Percentiles rank a stretch among this genome's conserved stretches.
Evolutionary conservation across 53 echinoderm and acorn worm species (phyloP).

Genomic region (Antedon mediterranea): DNA sequence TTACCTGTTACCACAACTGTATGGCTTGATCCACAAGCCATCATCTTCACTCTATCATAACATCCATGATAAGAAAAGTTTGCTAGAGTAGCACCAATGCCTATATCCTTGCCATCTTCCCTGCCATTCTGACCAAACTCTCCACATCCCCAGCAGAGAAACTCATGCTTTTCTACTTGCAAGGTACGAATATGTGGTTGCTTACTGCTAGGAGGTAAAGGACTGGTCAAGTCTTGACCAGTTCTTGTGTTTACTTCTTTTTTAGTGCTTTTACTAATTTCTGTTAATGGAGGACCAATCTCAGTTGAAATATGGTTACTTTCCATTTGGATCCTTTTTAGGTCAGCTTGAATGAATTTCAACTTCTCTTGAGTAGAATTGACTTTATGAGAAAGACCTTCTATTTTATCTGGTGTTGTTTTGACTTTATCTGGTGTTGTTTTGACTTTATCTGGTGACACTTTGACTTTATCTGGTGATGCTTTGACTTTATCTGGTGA

Average conservation of each 20-base stretch:
- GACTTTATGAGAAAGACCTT: too few relatives aligned
- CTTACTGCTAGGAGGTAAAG: background rate
- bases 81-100: background rate
- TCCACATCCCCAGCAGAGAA: conserved; percentile 75
- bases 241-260: background rate
- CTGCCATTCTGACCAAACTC: conserved; percentile 96
- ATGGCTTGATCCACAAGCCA: conserved; percentile 80
- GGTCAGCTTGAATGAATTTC: too few relatives aligned
- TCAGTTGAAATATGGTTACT: too few relatives aligned
- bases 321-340: too few relatives aligned
- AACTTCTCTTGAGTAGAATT: too few relatives aligned
- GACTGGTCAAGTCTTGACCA: background rate
- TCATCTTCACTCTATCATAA: conserved; percentile 19
- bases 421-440: too few relatives aligned
- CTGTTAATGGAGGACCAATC: too few relatives aligned
- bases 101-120: conserved; percentile 13
- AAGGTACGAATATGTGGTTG: background rate
- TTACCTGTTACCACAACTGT: conserved; percentile 81
- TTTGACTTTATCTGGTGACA: too few relatives aligned
- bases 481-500: background rate
- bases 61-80: conserved; percentile 6
- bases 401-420: too few relatives aligned
- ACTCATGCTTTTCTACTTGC: background rate
- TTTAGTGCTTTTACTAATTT: too few relatives aligned
- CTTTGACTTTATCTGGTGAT: background rate